Evolutionary conservation across 2,113 vertebrate species (phyloP).

Genomic region (Rhinoderma darwinii): DNA sequence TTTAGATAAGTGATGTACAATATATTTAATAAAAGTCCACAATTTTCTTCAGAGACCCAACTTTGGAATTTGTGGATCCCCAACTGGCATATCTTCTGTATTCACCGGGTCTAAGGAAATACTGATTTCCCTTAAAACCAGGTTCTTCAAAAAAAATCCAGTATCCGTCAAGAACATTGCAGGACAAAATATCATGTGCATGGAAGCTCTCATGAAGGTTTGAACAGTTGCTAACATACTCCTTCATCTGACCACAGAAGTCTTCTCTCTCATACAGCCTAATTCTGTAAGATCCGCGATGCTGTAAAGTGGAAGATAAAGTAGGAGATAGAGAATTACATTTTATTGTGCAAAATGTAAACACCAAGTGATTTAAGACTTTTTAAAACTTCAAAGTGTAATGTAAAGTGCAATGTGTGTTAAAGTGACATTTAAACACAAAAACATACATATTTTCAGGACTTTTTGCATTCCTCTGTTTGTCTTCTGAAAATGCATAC

Average conservation of each 20-base stretch:
- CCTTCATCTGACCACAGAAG: constrained; percentile 78
- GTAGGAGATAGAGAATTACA: neutral
- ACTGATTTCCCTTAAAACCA: constrained; percentile 75
- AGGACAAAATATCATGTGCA: constrained; percentile 77
- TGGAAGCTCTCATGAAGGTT: constrained; percentile 78
- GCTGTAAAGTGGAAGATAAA: constrained; percentile 63
- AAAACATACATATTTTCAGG: too few relatives aligned
- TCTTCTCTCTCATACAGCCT: constrained; percentile 78
- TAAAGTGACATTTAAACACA: too few relatives aligned
- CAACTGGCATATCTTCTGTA: constrained; percentile 79
- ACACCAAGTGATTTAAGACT: too few relatives aligned
- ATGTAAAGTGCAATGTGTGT: too few relatives aligned
- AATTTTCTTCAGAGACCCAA: constrained; percentile 47
- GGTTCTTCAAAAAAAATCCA: constrained; percentile 83
- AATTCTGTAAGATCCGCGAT: constrained; percentile 77
- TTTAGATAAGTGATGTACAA: neutral
- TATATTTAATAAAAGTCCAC: constrained; percentile 33
- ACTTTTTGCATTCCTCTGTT: too few relatives aligned
- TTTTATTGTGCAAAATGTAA: too few relatives aligned
- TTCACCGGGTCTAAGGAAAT: constrained; percentile 78
- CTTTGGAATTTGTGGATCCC: constrained; percentile 72
- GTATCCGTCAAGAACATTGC: constrained; percentile 78
- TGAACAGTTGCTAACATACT: constrained; percentile 77
- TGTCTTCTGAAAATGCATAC: too few relatives aligned
- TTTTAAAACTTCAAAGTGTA: too few relatives aligned